A percentile compares a stretch with the other conserved stretches of the same genome.
These are phyloP conservation scores for Phaethornis superciliosus DNA, from an alignment of 2,113 vertebrate species.

Conservation along the genomic window DNA sequence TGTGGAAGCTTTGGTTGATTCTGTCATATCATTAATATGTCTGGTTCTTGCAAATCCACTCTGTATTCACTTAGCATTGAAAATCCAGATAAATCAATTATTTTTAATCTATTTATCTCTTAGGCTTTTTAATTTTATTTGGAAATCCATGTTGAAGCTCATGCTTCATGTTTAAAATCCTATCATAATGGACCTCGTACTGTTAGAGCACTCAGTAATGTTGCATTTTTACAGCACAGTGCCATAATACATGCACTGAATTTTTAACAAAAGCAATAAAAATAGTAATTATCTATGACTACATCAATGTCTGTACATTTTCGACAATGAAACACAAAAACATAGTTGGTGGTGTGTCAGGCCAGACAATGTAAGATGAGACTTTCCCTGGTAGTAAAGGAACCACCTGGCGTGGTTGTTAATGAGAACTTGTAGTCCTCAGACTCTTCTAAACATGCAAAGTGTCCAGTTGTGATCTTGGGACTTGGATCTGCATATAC, in stretches of 20 bases:
- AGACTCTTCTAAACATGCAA: neutral
- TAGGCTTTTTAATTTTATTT: neutral
- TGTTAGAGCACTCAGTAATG: constrained; percentile 17
- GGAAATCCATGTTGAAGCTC: neutral
- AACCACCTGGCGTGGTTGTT: neutral
- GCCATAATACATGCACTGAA: constrained; percentile 32
- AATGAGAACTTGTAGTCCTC: neutral
- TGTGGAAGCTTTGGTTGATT: neutral
- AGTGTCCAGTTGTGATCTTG: neutral
- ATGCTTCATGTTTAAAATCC: neutral
- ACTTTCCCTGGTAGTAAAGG: neutral
- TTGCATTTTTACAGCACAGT: constrained; percentile 52
- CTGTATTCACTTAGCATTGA: neutral
- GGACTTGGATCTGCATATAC: neutral
- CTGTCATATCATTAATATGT: neutral
- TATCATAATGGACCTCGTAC: neutral
- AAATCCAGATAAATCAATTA: neutral
- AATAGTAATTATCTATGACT: neutral
- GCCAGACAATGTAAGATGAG: neutral
- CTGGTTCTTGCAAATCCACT: neutral
- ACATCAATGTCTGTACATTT: neutral
- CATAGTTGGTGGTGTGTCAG: neutral
- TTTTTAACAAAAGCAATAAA: constrained; percentile 75
- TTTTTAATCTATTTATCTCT: constrained; percentile 10
- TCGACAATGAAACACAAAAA: neutral